Evolutionary conservation across 1,140 invertebrate genomes (phyloP), one percentile per base, ranked within the genome.

Genomic region (Phenacoccus solenopsis): DNA sequence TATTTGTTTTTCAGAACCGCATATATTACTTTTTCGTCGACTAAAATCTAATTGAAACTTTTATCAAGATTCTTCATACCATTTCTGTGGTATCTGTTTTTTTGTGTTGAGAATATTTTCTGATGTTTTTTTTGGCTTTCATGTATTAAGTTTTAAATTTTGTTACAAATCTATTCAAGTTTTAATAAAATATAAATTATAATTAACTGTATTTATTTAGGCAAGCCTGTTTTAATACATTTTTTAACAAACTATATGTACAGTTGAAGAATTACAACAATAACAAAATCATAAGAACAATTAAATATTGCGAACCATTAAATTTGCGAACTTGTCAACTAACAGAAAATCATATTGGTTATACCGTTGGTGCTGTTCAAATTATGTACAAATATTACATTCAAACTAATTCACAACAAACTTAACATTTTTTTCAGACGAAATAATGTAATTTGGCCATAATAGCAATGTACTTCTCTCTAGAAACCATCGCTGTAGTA

Each of bases 1-100:
- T 25, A 64, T 25, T 64, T 59, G 56, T 64, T 9, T 64, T 64
- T 64, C 25, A 64, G 59, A 64, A 64, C 59, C 59, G 10, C 59
- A 64, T 64, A 64, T 64, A 5, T 64, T 64, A 25, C 25, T 64
- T 20, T 64, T 64, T 25, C 21, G 59, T 24, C 59, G 59, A 24
- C 59, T 22, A 9, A 24, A 27, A 64, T 25, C 59, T 5, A 25
- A 10, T 3, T 24, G 59, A 49, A 9, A 9, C n/a, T n/a, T 5
- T 16, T 3, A 49, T 49, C 20, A 2, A 49, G 16, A 49, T 49
- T 49, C 20, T n/a, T 49, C 20, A 16, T 49, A 9, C 2, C 20
- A 2, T 49, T 16, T 13, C 30, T 32, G 20, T 49, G 38, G 3
- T 9, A n/a, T n/a, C n/a, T n/a, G 13, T 49, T 49, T 49, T 49